Evolutionary conservation across 2,113 vertebrate species (phyloP).

Genomic region (Spea bombifrons): DNA sequence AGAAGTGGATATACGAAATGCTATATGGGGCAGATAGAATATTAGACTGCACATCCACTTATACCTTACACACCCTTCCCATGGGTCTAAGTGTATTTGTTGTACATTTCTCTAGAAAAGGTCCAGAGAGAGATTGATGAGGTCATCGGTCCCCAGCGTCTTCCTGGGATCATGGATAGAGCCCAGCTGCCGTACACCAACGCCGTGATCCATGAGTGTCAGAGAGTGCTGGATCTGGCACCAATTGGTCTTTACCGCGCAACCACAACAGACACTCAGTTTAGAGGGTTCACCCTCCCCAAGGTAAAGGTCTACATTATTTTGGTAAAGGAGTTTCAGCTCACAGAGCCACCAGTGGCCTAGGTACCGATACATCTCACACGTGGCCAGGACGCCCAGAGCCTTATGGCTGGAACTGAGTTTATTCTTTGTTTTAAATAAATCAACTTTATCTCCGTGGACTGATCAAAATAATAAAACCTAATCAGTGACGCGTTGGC

Average conservation of each 20-base stretch:
- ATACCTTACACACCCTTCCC: neutral
- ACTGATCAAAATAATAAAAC: too few species aligned
- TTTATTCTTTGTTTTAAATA: too few species aligned
- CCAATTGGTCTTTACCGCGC: conserved; percentile 53
- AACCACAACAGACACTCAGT: conserved; percentile 44
- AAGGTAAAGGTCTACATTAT: conserved; percentile 52
- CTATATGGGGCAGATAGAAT: neutral
- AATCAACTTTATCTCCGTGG: neutral
- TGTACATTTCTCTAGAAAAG: conserved; percentile 35
- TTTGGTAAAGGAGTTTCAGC: neutral
- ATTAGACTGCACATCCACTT: neutral
- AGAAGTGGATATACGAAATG: neutral
- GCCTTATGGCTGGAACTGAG: too few species aligned
- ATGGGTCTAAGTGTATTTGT: too few species aligned
- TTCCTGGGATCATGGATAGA: conserved; percentile 48
- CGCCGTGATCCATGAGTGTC: conserved; percentile 49
- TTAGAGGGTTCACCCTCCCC: conserved; percentile 56
- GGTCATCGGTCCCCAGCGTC: conserved; percentile 47
- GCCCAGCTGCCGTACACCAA: neutral
- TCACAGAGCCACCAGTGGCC: too few species aligned
- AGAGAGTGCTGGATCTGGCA: conserved; percentile 53
- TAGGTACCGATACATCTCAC: too few species aligned
- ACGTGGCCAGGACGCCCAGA: too few species aligned
- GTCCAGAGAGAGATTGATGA: conserved; percentile 51
- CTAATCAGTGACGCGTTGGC: too few species aligned